A percentile compares a stretch with the other conserved stretches of the same genome.
phyloP scores from a whole-genome alignment of 2,113 vertebrate species.

The Antechinus stuartii region DNA sequence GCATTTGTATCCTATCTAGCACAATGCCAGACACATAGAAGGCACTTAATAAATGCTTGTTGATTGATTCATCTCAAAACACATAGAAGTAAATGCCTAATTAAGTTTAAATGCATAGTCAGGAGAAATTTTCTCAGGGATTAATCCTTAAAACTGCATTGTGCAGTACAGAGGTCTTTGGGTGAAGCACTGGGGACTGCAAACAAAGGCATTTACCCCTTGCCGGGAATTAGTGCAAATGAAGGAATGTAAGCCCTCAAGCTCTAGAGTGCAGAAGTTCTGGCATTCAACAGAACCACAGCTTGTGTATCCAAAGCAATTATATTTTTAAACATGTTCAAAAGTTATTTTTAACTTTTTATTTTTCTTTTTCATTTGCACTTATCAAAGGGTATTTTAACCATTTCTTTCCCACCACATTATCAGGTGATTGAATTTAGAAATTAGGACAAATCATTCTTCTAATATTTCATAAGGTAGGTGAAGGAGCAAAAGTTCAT shows the following conservation, averaged over 20 bases:
- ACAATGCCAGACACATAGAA: neutral
- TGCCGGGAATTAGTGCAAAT: neutral
- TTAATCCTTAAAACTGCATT: neutral
- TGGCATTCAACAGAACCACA: conserved; percentile 8
- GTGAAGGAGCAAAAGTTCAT: neutral
- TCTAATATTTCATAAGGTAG: conserved; percentile 4
- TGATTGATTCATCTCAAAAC: neutral
- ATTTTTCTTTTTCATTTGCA: conserved; percentile 56
- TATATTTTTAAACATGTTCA: conserved; percentile 57
- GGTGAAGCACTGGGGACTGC: neutral
- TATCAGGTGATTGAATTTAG: conserved; percentile 9
- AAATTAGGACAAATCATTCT: neutral
- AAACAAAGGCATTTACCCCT: neutral
- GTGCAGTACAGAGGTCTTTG: rapidly evolving
- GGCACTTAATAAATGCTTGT: neutral
- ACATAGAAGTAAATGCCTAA: neutral
- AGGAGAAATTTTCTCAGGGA: neutral
- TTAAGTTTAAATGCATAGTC: neutral
- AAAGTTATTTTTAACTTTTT: conserved; percentile 70
- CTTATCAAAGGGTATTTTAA: conserved; percentile 39
- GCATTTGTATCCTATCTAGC: neutral
- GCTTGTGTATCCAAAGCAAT: conserved; percentile 55
- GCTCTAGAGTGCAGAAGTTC: neutral
- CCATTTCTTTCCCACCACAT: neutral
- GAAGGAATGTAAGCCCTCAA: neutral